Base-by-base conservation (phyloP, 2,888 invertebrate species). In the Drosophila borborema region DNA sequence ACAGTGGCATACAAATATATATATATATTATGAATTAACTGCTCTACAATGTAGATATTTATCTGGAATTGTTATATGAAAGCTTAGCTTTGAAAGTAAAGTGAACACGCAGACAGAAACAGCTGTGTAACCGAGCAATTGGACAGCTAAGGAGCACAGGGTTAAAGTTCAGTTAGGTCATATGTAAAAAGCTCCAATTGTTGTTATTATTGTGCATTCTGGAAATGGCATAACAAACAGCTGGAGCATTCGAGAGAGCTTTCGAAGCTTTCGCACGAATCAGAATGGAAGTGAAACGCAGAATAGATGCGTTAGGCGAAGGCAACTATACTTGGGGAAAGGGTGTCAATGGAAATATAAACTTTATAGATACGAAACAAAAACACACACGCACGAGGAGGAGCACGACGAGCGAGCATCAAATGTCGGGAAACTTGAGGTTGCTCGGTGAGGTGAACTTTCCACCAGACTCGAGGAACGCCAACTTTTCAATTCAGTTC, bases 401-500 rank as follows among this genome's bases (percentile, higher is more conserved):
- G 58, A 46, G 46, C 46, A 16, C 46, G 46, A 51, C 51, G 40
- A 40, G 38, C 40, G 66, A 63, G 69, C 64, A 63, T 64, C 72
- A 76, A 73, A 71, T 63, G 61, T 63, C 73, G 76, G 40, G 71
- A 31, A 71, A 61, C 77, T 73, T 72, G 81, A 81, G 78, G 72
- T 68, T 65, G 36, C 51, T 51, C 53, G 46, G 63, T 49, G 70
- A 72, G 65, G 60, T 45, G 48, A 55, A 69, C 64, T 69, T 77
- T 74, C 65, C 72, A 77, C 48, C 72, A 31, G 49, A 67, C 68
- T 55, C 55, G 55, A 55, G 40, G 14, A 54, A 61, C 67, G 79
- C 64, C 72, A 71, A 61, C 74, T 77, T 89, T 86, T 89, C 84
- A 91, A 91, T 91, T 78, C 86, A 91, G 92, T 91, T 91, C 86